Conservation (phyloP, 2,888 invertebrate genomes). For the Athalia cordata region DNA sequence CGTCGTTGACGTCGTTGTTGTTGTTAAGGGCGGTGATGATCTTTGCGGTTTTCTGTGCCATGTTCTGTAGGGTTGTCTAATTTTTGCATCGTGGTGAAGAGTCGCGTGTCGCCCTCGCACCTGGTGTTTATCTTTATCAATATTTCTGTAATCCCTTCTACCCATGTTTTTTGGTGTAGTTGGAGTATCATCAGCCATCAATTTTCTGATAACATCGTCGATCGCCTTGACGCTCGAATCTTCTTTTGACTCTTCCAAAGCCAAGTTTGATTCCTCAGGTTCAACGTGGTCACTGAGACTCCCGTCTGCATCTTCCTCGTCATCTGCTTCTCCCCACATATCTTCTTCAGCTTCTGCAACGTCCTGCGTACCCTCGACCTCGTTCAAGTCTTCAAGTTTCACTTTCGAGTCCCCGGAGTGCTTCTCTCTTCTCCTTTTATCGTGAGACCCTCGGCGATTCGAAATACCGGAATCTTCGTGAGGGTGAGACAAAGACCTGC, state of each 20-base stretch:
- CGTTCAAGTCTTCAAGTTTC: conserved; percentile 40
- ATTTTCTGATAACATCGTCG: conserved; percentile 68
- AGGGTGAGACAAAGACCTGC: too few relatives aligned
- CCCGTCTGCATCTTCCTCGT: conserved; percentile 50
- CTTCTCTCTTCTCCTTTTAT: background rate
- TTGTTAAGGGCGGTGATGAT: conserved; percentile 57
- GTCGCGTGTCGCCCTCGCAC: background rate
- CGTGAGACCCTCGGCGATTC: conserved; percentile 2
- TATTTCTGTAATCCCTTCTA: conserved; percentile 59
- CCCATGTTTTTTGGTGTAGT: conserved; percentile 55
- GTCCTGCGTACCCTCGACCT: conserved; percentile 52
- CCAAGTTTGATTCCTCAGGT: conserved; percentile 55
- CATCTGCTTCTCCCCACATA: conserved; percentile 31
- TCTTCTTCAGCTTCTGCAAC: conserved; percentile 42
- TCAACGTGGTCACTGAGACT: conserved; percentile 57
- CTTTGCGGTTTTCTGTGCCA: conserved; percentile 49
- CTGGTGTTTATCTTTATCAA: conserved; percentile 48
- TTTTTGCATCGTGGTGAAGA: background rate
- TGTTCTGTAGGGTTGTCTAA: background rate
- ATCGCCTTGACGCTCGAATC: conserved; percentile 61
- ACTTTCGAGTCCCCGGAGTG: background rate
- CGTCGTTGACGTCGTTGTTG: background rate
- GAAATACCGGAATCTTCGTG: background rate
- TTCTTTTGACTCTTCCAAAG: conserved; percentile 55
- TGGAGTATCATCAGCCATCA: conserved; percentile 60